A percentile compares a stretch with the other conserved stretches of the same genome.
These are phyloP conservation scores for Apostichopus parvimensis DNA, from an alignment of 35 echinoderm and acorn worm genomes.

Conservation along the genomic window DNA sequence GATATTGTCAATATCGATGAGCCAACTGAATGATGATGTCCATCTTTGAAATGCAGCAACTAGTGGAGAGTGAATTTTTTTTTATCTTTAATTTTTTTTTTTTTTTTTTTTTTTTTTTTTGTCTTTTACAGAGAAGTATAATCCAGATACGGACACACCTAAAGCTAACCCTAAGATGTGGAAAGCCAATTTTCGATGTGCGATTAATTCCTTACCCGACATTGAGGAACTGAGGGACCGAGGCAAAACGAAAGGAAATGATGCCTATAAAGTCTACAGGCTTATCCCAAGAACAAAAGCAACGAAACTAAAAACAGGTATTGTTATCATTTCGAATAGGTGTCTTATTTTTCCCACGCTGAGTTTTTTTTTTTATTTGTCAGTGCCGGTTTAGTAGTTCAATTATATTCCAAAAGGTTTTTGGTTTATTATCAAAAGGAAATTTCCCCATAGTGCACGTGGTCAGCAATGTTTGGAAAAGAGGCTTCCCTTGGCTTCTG, in stretches of 20 bases:
- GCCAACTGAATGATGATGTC: too few species aligned
- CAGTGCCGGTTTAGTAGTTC: not conserved
- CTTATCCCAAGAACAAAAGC: constrained; percentile 78
- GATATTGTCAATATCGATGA: too few species aligned
- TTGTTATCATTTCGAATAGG: not conserved
- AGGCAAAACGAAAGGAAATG: constrained; percentile 89
- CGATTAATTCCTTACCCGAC: constrained; percentile 97
- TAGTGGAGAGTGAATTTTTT: too few species aligned
- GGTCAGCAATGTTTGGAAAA: not conserved
- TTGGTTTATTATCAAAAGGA: not conserved
- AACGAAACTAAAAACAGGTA: constrained; percentile 73
- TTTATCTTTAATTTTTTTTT: not conserved
- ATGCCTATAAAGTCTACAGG: constrained; percentile 95
- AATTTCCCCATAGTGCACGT: constrained; percentile 11
- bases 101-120: not conserved
- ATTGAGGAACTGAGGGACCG: constrained; percentile 84
- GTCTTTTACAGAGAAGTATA: constrained; percentile 84
- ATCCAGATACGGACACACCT: constrained; percentile 66
- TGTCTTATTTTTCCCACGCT: constrained; percentile 28
- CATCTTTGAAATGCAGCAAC: too few species aligned
- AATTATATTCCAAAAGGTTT: too few species aligned
- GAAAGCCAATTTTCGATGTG: constrained; percentile 99
- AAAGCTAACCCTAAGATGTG: constrained; percentile 93
- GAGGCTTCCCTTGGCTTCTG: too few species aligned
- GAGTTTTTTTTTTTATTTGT: not conserved